Evolutionary conservation across 2,888 invertebrate genomes (phyloP), one percentile per base, ranked within the genome.

Genomic region (Tricholauxania praeusta): DNA sequence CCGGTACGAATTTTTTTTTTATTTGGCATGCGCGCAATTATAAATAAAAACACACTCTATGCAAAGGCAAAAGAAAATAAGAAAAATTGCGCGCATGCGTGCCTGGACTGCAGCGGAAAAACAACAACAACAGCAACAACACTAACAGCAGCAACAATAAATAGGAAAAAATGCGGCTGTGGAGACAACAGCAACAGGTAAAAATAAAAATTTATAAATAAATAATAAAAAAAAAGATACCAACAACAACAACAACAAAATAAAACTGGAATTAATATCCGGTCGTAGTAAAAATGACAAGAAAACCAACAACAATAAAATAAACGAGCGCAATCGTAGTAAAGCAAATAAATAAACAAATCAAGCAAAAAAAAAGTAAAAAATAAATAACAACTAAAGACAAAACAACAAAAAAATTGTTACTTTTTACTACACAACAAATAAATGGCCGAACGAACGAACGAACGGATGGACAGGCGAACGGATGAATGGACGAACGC

Each of bases 231-330:
- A 59, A 48, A 32, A 12, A 28, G 4, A 22, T 8, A 22, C 7
- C 17, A 64, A 51, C 4, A 64, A 51, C 17, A 64, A 22, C 19
- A 17, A 15, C 17, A 59, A 17, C 53, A 67, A 17, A 55, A 65
- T 32, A 62, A 70, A 63, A 80, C 80, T 79, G 82, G 81, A 81
- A 82, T 82, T 82, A 82, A 82, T 82, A 82, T 82, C 82, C 82
- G 82, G 82, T 82, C 82, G 80, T 82, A 81, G 81, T 79, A 81
- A 79, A 81, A 80, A 82, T 82, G 80, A 80, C 81, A 81, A 79
- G 59, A 17, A 72, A 65, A 49, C 19, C 64, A 57, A 72, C 72
- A 69, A 39, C 79, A 82, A 79, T 76, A 77, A 71, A 72, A 32
- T 52, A 71, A 68, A 71, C 48, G 63, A 63, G 47, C 67, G 28